Conservation (phyloP, 1,140 invertebrate species). For the Globodera ellingtonae region DNA sequence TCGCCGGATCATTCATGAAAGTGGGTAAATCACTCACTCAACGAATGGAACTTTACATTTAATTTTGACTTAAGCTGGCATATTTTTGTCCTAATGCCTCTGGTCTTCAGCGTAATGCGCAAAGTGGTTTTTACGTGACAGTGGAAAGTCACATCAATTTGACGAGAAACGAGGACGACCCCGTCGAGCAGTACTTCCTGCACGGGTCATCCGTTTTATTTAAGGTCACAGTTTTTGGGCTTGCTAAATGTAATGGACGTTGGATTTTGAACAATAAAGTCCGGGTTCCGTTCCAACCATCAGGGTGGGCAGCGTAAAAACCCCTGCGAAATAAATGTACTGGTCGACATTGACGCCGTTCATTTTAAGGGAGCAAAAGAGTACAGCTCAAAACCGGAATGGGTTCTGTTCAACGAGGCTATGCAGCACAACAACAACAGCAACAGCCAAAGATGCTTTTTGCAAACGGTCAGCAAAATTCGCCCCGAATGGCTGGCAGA, state of each 20-base stretch:
- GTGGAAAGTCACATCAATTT: constrained; percentile 95
- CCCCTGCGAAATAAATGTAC: too few species aligned
- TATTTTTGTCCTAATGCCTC: constrained; percentile 23
- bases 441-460: constrained; percentile 82
- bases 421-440: constrained; percentile 95
- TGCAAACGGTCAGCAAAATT: constrained; percentile 94
- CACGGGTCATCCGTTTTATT: not conserved
- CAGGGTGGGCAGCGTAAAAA: too few species aligned
- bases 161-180: not conserved
- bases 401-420: constrained; percentile 99
- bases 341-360: too few species aligned
- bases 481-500: constrained; percentile 78
- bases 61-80: constrained; percentile 1
- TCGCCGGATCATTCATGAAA: constrained; percentile 99
- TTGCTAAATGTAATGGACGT: too few species aligned
- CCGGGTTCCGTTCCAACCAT: too few species aligned
- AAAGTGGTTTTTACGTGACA: constrained; percentile 92
- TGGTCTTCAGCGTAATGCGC: constrained; percentile 87
- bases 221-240: not conserved
- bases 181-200: not conserved
- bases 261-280: too few species aligned
- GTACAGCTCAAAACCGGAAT: constrained; percentile 87
- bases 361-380: not conserved
- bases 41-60: constrained; percentile 9
- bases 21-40: constrained; percentile 68